Percentiles rank a stretch among this genome's conserved stretches.
Evolutionary conservation across 1,140 invertebrate species (phyloP).

Genomic region (Muscidifurax raptorellus): DNA sequence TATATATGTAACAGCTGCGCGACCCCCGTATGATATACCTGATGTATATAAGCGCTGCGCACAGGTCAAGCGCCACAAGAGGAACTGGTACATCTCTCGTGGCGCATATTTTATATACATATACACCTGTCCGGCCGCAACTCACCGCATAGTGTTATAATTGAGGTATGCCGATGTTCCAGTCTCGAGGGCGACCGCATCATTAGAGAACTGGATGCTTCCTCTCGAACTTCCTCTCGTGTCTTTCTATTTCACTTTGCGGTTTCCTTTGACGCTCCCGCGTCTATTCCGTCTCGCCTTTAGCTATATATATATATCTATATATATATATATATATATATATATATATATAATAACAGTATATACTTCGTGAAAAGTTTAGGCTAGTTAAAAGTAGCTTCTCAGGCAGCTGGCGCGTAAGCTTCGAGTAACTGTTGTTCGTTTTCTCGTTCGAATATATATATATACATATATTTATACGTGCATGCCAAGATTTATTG

Average conservation of each 20-base stretch:
- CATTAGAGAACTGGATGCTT: constrained; percentile 66
- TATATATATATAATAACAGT: too few species aligned
- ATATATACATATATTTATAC: too few species aligned
- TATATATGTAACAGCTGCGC: too few species aligned
- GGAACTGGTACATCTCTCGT: not conserved
- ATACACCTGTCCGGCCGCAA: not conserved
- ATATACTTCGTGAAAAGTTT: too few species aligned
- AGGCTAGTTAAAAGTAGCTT: too few species aligned
- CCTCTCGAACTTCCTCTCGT: constrained; percentile 52
- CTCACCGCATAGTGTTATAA: constrained; percentile 20
- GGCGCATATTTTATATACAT: too few species aligned
- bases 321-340: not conserved
- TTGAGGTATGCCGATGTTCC: constrained; percentile 36
- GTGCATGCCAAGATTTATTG: too few species aligned
- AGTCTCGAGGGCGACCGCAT: constrained; percentile 64
- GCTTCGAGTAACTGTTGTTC: constrained; percentile 43
- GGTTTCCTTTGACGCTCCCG: constrained; percentile 71
- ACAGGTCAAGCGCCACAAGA: not conserved
- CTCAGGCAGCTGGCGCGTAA: constrained; percentile 9
- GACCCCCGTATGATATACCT: too few species aligned
- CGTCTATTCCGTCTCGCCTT: not conserved
- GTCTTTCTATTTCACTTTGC: constrained; percentile 57
- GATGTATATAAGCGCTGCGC: too few species aligned
- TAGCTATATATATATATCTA: too few species aligned
- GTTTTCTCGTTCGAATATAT: too few species aligned